These are phyloP conservation scores for Drosophila suzukii DNA, from an alignment of 1,140 invertebrate genomes.

Conservation along the genomic window DNA sequence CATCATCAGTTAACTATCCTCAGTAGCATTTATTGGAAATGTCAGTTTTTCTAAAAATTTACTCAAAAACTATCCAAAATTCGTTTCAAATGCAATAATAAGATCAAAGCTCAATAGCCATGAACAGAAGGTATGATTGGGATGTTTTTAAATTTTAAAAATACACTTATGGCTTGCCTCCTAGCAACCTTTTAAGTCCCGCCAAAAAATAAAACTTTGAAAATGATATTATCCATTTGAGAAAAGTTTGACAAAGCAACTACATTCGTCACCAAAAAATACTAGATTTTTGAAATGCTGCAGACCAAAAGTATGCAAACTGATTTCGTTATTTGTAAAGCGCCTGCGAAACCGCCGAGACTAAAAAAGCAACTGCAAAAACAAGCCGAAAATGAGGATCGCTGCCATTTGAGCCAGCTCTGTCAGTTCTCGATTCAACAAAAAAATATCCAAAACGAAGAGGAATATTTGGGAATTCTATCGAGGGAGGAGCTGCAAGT, in stretches of 20 bases:
- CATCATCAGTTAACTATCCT: not conserved
- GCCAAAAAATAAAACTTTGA: not conserved
- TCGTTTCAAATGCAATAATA: slow-evolving; percentile 6
- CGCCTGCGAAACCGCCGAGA: slow-evolving; percentile 42
- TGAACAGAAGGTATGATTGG: not conserved
- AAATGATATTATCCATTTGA: slow-evolving; percentile 7
- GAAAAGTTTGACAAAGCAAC: not conserved
- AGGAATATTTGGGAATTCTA: slow-evolving; percentile 10
- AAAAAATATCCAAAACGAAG: not conserved
- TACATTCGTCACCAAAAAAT: not conserved
- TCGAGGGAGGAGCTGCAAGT: not conserved
- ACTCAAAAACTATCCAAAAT: slow-evolving; percentile 3
- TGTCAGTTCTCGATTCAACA: slow-evolving; percentile 8
- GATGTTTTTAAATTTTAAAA: not conserved
- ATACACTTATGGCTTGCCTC: not conserved
- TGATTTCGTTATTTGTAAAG: slow-evolving; percentile 26
- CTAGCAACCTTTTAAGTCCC: not conserved
- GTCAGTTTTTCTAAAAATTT: slow-evolving; percentile 8
- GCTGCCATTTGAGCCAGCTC: slow-evolving; percentile 18
- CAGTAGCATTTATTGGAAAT: slow-evolving; percentile 20
- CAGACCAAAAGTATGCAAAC: slow-evolving; percentile 36
- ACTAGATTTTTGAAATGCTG: slow-evolving; percentile 3
- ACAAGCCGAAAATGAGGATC: slow-evolving; percentile 5
- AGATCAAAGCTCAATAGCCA: not conserved
- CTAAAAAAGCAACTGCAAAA: slow-evolving; percentile 12